Percentiles rank a stretch among this genome's conserved stretches.
Evolutionary conservation across 2,113 vertebrate species (phyloP).

Genomic region (Grammomys surdaster): DNA sequence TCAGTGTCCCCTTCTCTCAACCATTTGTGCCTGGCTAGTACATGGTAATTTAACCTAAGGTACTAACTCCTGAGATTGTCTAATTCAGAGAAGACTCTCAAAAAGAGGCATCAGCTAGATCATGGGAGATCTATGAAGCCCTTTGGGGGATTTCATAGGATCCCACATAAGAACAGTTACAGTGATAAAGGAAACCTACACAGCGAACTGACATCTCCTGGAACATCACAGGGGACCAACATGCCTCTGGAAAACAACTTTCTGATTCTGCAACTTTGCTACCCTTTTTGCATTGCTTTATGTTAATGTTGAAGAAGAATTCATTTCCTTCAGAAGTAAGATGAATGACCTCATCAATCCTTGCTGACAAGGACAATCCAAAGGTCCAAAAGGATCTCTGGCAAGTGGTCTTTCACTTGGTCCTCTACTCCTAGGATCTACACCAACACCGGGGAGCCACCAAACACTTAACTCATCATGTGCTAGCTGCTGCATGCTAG

Average conservation of each 20-base stretch:
- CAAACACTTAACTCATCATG: accelerated
- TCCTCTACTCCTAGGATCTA: background rate
- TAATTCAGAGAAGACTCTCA: background rate
- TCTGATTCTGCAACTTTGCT: background rate
- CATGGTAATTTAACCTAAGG: background rate
- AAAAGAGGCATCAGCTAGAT: background rate
- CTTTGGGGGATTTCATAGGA: background rate
- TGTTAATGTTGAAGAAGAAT: background rate
- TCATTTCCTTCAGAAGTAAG: background rate
- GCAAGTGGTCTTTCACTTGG: accelerated
- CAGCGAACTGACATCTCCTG: background rate
- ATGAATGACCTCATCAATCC: background rate
- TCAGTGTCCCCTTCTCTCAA: background rate
- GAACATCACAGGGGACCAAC: background rate
- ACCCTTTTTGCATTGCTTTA: background rate
- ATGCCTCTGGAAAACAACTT: background rate
- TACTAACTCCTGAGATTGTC: background rate
- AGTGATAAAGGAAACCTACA: background rate
- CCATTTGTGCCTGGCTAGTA: background rate
- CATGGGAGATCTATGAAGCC: background rate
- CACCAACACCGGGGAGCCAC: background rate
- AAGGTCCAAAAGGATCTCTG: background rate
- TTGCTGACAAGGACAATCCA: background rate
- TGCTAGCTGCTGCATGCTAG: accelerated
- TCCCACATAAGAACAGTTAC: background rate